Percentiles rank a stretch among this genome's conserved stretches.
Conservation (phyloP, 1,140 invertebrate genomes). For the Sarcophaga peregrina region DNA sequence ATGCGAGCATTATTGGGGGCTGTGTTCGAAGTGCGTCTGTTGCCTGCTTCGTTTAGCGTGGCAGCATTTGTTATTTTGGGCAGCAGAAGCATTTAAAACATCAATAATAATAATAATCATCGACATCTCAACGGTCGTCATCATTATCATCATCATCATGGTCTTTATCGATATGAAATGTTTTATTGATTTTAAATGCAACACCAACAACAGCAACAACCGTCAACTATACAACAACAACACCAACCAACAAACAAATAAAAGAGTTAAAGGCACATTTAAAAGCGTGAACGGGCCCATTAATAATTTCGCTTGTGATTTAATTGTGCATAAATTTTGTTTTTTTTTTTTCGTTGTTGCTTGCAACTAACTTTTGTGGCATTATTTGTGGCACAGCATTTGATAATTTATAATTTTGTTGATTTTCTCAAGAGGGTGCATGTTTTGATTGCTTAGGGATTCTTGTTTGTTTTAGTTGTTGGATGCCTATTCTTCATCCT, state of each 20-base stretch:
- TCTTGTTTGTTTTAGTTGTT: slow-evolving; percentile 28
- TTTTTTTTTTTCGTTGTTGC: slow-evolving; percentile 13
- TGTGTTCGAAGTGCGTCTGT: slow-evolving; percentile 10
- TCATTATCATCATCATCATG: not conserved
- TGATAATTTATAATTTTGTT: slow-evolving; percentile 65
- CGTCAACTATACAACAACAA: not conserved
- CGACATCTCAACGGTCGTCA: not conserved
- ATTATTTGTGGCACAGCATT: slow-evolving; percentile 20
- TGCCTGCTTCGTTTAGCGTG: not conserved
- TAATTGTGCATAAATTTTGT: slow-evolving; percentile 67
- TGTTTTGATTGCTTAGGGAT: slow-evolving; percentile 33
- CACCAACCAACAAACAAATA: not conserved
- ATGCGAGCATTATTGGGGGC: not conserved
- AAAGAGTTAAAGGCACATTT: slow-evolving; percentile 42
- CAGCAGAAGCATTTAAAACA: slow-evolving; percentile 22
- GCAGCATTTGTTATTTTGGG: not conserved
- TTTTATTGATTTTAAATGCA: slow-evolving; percentile 65
- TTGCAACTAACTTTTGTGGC: not conserved
- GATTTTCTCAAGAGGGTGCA: slow-evolving; percentile 50
- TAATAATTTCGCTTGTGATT: slow-evolving; percentile 67
- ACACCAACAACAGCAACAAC: not conserved
- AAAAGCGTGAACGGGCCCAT: slow-evolving; percentile 67
- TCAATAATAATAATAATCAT: slow-evolving; percentile 28
- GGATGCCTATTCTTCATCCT: not conserved
- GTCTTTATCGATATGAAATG: slow-evolving; percentile 43